Percentiles rank a stretch among this genome's conserved stretches.
Conservation (phyloP, 30 jellyfish, hydroid and myxozoan genomes). For the Pelagia noctiluca region DNA sequence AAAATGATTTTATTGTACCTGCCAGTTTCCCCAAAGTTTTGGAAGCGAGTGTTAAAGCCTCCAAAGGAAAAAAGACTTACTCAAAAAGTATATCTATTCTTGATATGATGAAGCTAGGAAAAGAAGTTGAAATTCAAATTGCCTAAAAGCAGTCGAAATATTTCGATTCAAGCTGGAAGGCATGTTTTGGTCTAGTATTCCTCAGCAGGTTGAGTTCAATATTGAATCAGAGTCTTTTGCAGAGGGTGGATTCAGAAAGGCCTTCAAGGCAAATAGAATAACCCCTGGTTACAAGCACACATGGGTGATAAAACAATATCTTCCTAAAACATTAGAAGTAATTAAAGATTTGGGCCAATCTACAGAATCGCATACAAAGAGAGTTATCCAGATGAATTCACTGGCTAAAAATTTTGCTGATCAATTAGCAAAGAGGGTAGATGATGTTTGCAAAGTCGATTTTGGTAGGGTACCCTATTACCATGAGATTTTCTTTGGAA, state of each 20-base stretch:
- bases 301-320: slow-evolving; percentile 44
- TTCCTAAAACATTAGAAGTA: slow-evolving; percentile 25
- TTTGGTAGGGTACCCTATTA: slow-evolving; percentile 38
- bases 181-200: slow-evolving; percentile 49
- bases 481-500: slow-evolving; percentile 35
- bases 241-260: slow-evolving; percentile 58
- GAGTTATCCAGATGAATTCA: slow-evolving; percentile 52
- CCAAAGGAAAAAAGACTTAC: slow-evolving; percentile 11
- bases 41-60: too few relatives aligned
- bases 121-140: slow-evolving; percentile 35
- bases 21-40: too few relatives aligned
- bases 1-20: neutral
- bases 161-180: slow-evolving; percentile 29
- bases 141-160: slow-evolving; percentile 6
- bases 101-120: slow-evolving; percentile 51
- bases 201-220: slow-evolving; percentile 42
- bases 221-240: slow-evolving; percentile 54
- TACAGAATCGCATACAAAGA: slow-evolving; percentile 40
- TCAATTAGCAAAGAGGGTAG: slow-evolving; percentile 15
- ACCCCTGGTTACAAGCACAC: slow-evolving; percentile 26
- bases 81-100: slow-evolving; percentile 56
- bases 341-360: slow-evolving; percentile 17
- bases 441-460: slow-evolving; percentile 30
- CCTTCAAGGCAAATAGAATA: slow-evolving; percentile 48
- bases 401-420: slow-evolving; percentile 51